Conservation (phyloP, 2,797 vertebrate species). For the Manis crassicaudata region DNA sequence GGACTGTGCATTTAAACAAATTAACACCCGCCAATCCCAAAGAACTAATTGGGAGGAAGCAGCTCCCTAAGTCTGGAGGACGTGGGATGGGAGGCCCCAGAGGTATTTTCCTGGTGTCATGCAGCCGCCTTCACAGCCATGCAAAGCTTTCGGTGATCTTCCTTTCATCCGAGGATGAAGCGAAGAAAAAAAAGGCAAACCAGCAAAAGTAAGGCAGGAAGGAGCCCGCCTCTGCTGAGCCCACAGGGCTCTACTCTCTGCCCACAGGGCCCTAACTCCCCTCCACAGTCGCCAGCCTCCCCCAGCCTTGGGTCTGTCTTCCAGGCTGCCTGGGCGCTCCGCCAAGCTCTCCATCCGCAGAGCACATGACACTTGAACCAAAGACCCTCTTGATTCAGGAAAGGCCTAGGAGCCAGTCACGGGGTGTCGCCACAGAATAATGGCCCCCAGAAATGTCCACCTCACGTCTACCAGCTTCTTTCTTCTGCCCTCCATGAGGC, state of each 20-base stretch:
- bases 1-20: neutral
- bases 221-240: neutral
- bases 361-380: neutral
- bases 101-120: neutral
- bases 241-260: neutral
- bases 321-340: rapidly evolving
- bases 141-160: neutral
- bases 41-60: neutral
- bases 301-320: neutral
- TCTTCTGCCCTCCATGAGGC: no score
- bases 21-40: neutral
- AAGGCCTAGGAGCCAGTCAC: neutral
- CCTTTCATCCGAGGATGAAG: neutral
- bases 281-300: rapidly evolving
- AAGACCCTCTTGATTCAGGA: neutral
- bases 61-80: neutral
- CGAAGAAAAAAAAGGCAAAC: neutral
- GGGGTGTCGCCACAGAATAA: neutral
- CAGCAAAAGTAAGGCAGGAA: neutral
- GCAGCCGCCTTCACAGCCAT: neutral
- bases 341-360: neutral
- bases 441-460: rapidly evolving
- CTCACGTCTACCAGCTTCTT: neutral
- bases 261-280: neutral
- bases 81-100: rapidly evolving